Conservation (phyloP, 92 coral and sea anemone species). For the Parazoanthus darwini region DNA sequence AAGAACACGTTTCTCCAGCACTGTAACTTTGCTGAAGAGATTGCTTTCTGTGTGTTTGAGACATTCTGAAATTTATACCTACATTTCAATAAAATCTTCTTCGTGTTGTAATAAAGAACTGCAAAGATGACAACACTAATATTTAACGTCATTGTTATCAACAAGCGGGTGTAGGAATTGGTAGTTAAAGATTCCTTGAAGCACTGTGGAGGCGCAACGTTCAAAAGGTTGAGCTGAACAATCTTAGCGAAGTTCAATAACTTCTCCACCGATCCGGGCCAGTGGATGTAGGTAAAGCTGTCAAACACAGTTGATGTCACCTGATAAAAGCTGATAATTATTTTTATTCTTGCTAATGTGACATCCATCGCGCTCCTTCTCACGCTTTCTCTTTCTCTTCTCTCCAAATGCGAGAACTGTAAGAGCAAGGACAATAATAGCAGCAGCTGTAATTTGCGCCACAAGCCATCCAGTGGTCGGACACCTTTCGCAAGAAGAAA, state of each 20-base stretch:
- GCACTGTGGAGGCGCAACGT: slow-evolving; percentile 57
- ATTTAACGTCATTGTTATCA: slow-evolving; percentile 39
- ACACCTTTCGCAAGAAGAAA: slow-evolving; percentile 55
- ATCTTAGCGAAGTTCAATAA: slow-evolving; percentile 55
- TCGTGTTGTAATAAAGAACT: slow-evolving; percentile 36
- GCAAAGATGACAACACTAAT: slow-evolving; percentile 30
- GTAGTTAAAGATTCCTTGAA: slow-evolving; percentile 42
- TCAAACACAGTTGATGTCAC: slow-evolving; percentile 59
- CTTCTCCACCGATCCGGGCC: slow-evolving; percentile 56
- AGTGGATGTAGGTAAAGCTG: slow-evolving; percentile 54
- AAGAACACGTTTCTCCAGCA: slow-evolving; percentile 54
- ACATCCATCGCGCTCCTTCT: slow-evolving; percentile 46
- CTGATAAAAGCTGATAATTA: slow-evolving; percentile 64
- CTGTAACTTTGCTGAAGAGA: slow-evolving; percentile 22
- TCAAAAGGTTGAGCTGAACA: slow-evolving; percentile 57
- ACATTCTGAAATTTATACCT: neutral
- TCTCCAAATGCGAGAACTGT: slow-evolving; percentile 38
- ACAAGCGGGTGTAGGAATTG: slow-evolving; percentile 52
- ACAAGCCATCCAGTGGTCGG: slow-evolving; percentile 55
- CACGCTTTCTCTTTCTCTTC: neutral
- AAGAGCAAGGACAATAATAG: slow-evolving; percentile 22
- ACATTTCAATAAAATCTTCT: slow-evolving; percentile 8
- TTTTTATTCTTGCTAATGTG: slow-evolving; percentile 59
- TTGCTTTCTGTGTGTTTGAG: neutral
- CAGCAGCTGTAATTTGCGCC: slow-evolving; percentile 41